A percentile compares a stretch with the other conserved stretches of the same genome.
Evolutionary conservation across 2,888 invertebrate species (phyloP).

Genomic region (Hofmannophila pseudospretella): DNA sequence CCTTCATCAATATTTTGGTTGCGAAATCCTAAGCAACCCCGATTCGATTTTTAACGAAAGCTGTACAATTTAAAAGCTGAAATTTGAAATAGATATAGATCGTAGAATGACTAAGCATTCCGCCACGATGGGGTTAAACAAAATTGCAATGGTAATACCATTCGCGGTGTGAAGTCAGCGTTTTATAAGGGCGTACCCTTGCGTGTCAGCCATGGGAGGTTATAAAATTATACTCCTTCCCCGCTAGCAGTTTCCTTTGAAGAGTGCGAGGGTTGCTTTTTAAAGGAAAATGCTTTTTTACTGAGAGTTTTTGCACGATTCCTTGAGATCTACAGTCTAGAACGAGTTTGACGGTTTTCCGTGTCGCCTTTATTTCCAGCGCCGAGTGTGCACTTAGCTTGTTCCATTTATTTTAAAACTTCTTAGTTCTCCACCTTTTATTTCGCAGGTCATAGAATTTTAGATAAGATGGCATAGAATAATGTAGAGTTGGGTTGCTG

Average conservation of each 20-base stretch:
- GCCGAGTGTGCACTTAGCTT: background rate
- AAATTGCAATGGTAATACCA: slow-evolving; percentile 17
- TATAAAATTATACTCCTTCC: slow-evolving; percentile 11
- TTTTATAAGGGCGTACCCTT: slow-evolving; percentile 11
- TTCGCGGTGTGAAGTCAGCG: slow-evolving; percentile 7
- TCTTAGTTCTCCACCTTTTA: background rate
- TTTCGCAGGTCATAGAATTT: too few relatives aligned
- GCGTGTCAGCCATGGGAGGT: slow-evolving; percentile 7
- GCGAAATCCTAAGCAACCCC: too few relatives aligned
- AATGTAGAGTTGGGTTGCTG: too few relatives aligned
- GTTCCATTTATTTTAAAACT: background rate
- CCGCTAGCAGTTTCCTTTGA: slow-evolving; percentile 8
- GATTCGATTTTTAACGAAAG: too few relatives aligned
- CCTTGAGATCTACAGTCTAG: too few relatives aligned
- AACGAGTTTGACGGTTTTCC: background rate
- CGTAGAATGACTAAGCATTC: background rate
- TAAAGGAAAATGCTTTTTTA: background rate
- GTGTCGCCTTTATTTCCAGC: background rate
- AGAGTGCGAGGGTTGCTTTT: background rate
- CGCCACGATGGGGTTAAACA: slow-evolving; percentile 6
- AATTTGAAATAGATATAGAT: too few relatives aligned
- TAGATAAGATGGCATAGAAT: too few relatives aligned
- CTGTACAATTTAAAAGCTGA: too few relatives aligned
- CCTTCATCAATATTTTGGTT: too few relatives aligned
- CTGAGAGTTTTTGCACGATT: background rate